phyloP scores from a whole-genome alignment of 92 coral and sea anemone genomes.

The Epizoanthus rinbou region DNA sequence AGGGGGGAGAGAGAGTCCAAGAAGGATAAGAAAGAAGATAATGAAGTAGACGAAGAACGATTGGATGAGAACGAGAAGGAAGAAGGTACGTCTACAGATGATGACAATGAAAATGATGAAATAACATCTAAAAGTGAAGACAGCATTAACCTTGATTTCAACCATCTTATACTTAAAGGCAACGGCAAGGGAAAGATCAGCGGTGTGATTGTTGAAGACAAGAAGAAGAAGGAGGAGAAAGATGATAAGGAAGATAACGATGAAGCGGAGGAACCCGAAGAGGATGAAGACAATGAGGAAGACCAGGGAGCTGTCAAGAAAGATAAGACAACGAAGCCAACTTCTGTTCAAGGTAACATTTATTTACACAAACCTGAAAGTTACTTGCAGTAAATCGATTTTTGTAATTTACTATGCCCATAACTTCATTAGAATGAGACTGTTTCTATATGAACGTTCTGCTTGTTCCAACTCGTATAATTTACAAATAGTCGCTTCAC shows the following conservation, averaged over 20 bases:
- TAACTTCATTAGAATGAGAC: background rate
- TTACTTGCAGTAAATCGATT: background rate
- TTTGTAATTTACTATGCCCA: background rate
- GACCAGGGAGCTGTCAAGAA: constrained; percentile 17
- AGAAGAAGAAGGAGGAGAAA: constrained; percentile 53
- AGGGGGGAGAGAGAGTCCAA: constrained; percentile 54
- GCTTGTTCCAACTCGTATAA: no score
- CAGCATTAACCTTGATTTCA: constrained; percentile 63
- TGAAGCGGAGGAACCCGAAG: constrained; percentile 22
- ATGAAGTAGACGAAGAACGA: constrained; percentile 13
- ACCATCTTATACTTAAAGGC: constrained; percentile 67
- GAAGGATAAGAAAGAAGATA: constrained; percentile 44
- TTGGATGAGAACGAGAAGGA: constrained; percentile 36
- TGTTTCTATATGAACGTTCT: no score
- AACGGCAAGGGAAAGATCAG: constrained; percentile 64
- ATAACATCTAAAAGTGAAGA: constrained; percentile 47
- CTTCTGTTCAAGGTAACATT: constrained; percentile 26
- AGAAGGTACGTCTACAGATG: constrained; percentile 44
- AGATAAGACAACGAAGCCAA: constrained; percentile 24
- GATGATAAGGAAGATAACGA: constrained; percentile 36
- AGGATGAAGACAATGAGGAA: constrained; percentile 25
- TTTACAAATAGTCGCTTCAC: no score
- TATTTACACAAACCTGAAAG: background rate
- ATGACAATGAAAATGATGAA: constrained; percentile 45
- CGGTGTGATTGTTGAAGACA: constrained; percentile 61